Conservation (phyloP, 2,797 vertebrate genomes). For the Pseudochirops corinnae region DNA sequence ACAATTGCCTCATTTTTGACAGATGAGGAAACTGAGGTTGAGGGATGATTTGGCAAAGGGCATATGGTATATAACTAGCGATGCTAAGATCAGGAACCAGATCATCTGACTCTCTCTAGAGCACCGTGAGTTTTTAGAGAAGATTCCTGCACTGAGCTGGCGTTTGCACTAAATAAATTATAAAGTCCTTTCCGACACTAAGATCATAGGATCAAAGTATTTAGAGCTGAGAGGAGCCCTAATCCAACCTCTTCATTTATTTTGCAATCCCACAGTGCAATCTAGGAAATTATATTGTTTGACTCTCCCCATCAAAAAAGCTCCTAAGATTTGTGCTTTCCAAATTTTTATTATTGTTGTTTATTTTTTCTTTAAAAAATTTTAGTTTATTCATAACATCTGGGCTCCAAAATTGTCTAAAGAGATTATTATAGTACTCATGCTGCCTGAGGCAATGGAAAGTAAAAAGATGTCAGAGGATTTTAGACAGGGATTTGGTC, state of each 20-base stretch:
- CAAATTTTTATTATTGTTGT: conserved; percentile 63
- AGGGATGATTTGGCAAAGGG: background rate
- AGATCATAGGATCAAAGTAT: background rate
- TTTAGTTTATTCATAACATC: conserved; percentile 75
- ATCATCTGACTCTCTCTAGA: conserved; percentile 16
- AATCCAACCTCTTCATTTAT: background rate
- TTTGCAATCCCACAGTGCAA: background rate
- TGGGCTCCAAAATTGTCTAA: conserved; percentile 74
- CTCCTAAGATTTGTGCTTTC: background rate
- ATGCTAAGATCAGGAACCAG: background rate
- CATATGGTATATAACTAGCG: background rate
- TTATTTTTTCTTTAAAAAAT: conserved; percentile 62
- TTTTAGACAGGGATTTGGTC: conserved; percentile 74
- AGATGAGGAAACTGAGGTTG: background rate
- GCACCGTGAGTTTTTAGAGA: conserved; percentile 49
- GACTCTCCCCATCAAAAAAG: background rate
- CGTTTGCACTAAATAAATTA: conserved; percentile 48
- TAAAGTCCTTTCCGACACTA: background rate
- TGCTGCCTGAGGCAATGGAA: conserved; percentile 78
- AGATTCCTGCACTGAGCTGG: background rate
- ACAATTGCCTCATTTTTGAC: background rate
- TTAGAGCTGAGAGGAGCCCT: background rate
- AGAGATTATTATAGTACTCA: conserved; percentile 66
- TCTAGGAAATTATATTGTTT: background rate
- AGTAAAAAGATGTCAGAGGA: conserved; percentile 73